These are phyloP conservation scores for Drosophila fuyamai DNA, from an alignment of 1,140 invertebrate genomes.

Conservation along the genomic window DNA sequence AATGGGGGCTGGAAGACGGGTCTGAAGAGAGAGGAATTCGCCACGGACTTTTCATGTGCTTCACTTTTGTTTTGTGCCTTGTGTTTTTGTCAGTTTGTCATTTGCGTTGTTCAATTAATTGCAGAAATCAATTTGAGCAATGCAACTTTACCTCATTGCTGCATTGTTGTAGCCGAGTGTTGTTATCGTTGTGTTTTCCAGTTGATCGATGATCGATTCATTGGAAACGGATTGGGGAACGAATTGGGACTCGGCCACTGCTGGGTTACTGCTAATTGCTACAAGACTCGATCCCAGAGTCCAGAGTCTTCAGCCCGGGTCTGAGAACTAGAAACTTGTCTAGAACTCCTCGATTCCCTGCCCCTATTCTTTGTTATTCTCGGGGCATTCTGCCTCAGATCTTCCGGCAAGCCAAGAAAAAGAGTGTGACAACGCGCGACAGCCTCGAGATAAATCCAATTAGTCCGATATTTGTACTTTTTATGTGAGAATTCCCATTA, in stretches of 20 bases:
- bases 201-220: constrained; percentile 78
- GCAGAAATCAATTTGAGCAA: constrained; percentile 84
- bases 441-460: constrained; percentile 84
- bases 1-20: neutral
- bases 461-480: constrained; percentile 85
- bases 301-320: constrained; percentile 7
- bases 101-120: constrained; percentile 84
- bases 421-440: constrained; percentile 83
- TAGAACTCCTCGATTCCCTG: constrained; percentile 22
- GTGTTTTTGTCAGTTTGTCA: constrained; percentile 71
- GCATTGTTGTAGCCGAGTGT: constrained; percentile 49
- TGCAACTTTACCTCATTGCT: constrained; percentile 77
- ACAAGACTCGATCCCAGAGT: constrained; percentile 47
- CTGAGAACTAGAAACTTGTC: constrained; percentile 43
- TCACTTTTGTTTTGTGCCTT: constrained; percentile 12
- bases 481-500: constrained; percentile 84
- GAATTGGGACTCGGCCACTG: constrained; percentile 60
- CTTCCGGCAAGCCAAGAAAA: constrained; percentile 72
- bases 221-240: constrained; percentile 72
- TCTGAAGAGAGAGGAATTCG: constrained; percentile 9
- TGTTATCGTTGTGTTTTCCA: constrained; percentile 18
- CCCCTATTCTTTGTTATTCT: neutral
- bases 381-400: constrained; percentile 51
- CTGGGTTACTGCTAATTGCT: constrained; percentile 74
- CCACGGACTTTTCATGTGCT: constrained; percentile 22